Evolutionary conservation across 2,113 vertebrate species (phyloP), one percentile per base, ranked within the genome.

Genomic region (Calypte anna): DNA sequence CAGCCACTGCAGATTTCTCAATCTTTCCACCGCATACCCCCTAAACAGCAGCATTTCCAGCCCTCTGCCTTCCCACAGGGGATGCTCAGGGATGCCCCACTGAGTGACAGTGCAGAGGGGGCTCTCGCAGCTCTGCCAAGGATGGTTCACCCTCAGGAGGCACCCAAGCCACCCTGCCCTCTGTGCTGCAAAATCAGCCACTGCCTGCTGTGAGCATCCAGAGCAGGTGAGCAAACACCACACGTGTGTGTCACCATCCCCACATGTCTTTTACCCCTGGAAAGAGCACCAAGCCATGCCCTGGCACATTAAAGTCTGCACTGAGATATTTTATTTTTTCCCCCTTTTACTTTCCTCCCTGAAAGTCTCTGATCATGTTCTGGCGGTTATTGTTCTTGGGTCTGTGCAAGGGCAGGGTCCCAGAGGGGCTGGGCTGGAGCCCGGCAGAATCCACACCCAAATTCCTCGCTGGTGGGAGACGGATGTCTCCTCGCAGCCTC

Each of bases 401-500:
- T 50, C 69, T 0, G 0, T 0, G 3, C 80, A 70, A 88, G 38
- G 62, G 91, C 86, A 94, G 82, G 55, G 83, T 66, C 93, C 70
- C 80, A 91, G 59, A 89, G 90, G 50, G 86, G 79, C 64, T 2
- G 63, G 64, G 57, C 69, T 79, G 94, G 85, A 96, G 96, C 87
- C 92, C 14, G 18, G 63, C 3, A 0, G 0, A 19, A 70, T 86
- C 94, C 96, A 97, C 96, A 95, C 95, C 96, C 97, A 92, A 94
- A 97, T 97, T 97, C 96, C 93, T 96, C 31, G 6, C 72, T 24
- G 27, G 92, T 95, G 91, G 93, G 93, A 92, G 90, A 97, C 50
- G 1, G 79, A 96, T 92, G 88, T 95, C 69, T 96, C 94, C 90
- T 86, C 21, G 8, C 1, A 2, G 72, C 51, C 87, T 95, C 14